phyloP scores from a whole-genome alignment of 2,888 invertebrate species.

The Latheticus oryzae region DNA sequence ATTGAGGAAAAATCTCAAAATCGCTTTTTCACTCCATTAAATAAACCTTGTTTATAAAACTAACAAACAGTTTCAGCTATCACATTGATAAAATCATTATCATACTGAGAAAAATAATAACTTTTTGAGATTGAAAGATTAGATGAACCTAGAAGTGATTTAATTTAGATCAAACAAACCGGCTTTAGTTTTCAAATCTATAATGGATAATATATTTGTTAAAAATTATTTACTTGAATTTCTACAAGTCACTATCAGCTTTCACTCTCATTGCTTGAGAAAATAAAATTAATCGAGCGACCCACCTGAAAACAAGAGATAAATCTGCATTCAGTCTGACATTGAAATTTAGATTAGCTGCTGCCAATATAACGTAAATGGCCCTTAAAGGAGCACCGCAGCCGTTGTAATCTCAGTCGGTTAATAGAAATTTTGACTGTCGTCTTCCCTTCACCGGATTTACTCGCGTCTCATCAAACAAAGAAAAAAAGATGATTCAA shows the following conservation, averaged over 20 bases:
- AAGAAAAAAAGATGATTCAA: conserved; percentile 12
- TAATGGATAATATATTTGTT: no score
- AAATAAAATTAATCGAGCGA: no score
- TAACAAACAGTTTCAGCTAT: conserved; percentile 1
- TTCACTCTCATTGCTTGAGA: conserved; percentile 3
- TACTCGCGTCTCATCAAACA: no score
- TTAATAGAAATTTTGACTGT: conserved; percentile 6
- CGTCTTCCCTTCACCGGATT: background rate
- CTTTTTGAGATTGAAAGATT: conserved; percentile 1
- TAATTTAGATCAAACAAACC: conserved; percentile 8
- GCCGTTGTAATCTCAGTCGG: conserved; percentile 1
- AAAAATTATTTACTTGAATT: no score
- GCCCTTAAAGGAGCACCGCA: background rate
- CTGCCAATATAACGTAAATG: no score
- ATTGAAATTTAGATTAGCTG: no score
- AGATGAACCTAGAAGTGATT: conserved; percentile 1
- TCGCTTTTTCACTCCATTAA: no score
- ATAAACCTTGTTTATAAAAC: conserved; percentile 11
- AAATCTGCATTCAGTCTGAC: no score
- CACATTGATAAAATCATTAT: conserved; percentile 8
- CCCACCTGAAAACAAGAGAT: no score
- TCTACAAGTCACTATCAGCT: no score
- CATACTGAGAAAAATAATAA: conserved; percentile 9
- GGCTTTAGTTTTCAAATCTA: background rate
- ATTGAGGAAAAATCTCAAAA: background rate